phyloP scores from a whole-genome alignment of 2,113 vertebrate genomes.

The Polypterus bichir region DNA sequence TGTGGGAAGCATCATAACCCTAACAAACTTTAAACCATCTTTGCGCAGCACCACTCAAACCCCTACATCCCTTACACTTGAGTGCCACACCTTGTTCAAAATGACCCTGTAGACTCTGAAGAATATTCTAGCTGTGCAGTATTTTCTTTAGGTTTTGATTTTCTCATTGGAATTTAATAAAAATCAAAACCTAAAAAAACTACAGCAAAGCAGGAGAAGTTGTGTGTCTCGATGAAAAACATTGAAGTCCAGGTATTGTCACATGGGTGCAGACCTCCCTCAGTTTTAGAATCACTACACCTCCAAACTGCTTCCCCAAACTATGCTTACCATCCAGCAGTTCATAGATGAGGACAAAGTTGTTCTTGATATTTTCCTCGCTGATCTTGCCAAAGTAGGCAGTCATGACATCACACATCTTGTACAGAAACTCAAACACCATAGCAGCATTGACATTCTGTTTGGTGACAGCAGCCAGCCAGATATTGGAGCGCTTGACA shows the following conservation, averaged over 20 bases:
- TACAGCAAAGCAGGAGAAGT: slow-evolving; percentile 35
- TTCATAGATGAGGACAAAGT: slow-evolving; percentile 98
- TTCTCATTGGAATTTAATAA: slow-evolving; percentile 42
- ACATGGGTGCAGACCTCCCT: no score
- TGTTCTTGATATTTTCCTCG: slow-evolving; percentile 98
- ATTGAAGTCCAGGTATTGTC: no score
- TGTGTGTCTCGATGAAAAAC: no score
- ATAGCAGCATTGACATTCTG: slow-evolving; percentile 98
- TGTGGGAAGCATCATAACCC: no score
- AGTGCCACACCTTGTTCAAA: no score
- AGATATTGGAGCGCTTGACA: slow-evolving; percentile 97
- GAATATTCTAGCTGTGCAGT: slow-evolving; percentile 24
- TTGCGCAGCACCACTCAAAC: no score
- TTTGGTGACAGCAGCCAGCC: slow-evolving; percentile 97
- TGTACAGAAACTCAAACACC: slow-evolving; percentile 98
- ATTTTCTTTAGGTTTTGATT: slow-evolving; percentile 55
- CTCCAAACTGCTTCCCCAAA: no score
- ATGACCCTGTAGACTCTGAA: neutral
- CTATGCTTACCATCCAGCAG: slow-evolving; percentile 76
- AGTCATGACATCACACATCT: slow-evolving; percentile 98
- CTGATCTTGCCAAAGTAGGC: slow-evolving; percentile 98
- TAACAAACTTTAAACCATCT: no score
- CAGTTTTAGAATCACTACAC: no score
- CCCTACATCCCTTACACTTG: no score
- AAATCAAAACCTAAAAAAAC: slow-evolving; percentile 64